Percentiles rank a stretch among this genome's conserved stretches.
Conservation (phyloP, 2,888 invertebrate species). For the Rhagonycha fulva region DNA sequence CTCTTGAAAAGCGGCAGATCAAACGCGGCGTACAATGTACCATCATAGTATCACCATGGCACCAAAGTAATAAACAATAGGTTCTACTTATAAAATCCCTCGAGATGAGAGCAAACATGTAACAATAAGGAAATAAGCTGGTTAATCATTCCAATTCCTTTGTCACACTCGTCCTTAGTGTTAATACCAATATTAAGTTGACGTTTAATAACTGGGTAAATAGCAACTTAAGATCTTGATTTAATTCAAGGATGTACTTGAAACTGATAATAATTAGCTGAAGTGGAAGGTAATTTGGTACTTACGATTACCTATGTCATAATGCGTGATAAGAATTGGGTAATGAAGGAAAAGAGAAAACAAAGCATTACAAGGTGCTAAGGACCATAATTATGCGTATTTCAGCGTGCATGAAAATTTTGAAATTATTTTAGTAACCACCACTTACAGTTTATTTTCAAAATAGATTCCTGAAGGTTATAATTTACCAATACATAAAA, state of each 20-base stretch:
- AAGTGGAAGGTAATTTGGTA: neutral
- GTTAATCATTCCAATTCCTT: neutral
- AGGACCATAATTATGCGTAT: neutral
- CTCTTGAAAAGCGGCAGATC: neutral
- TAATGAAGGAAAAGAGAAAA: neutral
- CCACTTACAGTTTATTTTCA: no score
- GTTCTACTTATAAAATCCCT: neutral
- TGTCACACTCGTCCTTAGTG: neutral
- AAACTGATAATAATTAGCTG: neutral
- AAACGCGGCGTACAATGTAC: slow-evolving; percentile 4
- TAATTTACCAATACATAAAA: no score
- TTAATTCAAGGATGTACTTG: neutral
- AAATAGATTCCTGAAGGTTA: no score
- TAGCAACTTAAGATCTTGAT: neutral
- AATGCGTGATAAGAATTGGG: neutral
- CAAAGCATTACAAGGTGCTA: neutral
- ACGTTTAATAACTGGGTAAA: neutral
- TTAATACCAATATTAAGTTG: neutral
- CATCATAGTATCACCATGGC: neutral
- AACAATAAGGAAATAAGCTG: neutral
- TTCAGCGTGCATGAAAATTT: no score
- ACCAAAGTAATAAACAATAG: neutral
- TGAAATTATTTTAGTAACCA: no score
- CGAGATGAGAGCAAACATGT: neutral
- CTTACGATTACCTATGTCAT: neutral